Percentiles rank a stretch among this genome's conserved stretches.
Conservation (phyloP, 2,797 vertebrate species). For the Emydoidea blandingii region DNA sequence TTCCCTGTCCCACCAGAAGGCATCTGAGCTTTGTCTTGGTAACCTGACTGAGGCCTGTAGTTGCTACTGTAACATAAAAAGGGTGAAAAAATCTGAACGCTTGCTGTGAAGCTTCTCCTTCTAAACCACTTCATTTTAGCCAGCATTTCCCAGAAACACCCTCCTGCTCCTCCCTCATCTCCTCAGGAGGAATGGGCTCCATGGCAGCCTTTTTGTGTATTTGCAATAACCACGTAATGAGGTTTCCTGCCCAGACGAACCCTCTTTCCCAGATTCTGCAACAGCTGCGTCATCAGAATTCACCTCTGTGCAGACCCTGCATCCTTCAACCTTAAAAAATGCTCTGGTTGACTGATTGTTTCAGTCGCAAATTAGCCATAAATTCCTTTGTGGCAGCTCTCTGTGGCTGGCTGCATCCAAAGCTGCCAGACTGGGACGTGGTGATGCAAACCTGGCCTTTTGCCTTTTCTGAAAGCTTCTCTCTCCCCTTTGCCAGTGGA, state of each 20-base stretch:
- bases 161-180: background rate
- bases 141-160: background rate
- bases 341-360: background rate
- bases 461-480: background rate
- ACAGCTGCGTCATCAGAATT: background rate
- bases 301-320: background rate
- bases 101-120: background rate
- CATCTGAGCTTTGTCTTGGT: background rate
- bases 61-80: background rate
- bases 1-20: background rate
- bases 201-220: background rate
- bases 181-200: background rate
- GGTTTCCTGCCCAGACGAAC: background rate
- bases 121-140: background rate
- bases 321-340: background rate
- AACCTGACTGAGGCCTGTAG: background rate
- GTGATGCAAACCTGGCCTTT: background rate
- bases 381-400: background rate
- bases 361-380: background rate
- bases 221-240: background rate
- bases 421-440: background rate
- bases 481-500: background rate
- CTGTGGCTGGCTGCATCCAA: background rate
- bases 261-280: background rate
- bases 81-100: background rate